Percentiles rank a stretch among this genome's conserved stretches.
Conservation (phyloP, 2,113 vertebrate genomes). For the Salminus brasiliensis region DNA sequence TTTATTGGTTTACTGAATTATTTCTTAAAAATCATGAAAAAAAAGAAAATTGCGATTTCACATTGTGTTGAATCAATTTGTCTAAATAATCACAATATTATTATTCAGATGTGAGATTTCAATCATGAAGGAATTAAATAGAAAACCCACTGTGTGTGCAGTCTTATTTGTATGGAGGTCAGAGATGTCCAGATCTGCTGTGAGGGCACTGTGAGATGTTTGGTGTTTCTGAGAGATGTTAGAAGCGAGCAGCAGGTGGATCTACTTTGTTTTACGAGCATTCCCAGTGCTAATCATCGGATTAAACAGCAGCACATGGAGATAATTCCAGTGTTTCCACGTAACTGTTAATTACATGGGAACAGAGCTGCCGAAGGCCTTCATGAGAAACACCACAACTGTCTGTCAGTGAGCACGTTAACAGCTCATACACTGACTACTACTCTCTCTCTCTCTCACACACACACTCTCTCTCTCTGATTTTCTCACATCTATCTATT, state of each 20-base stretch:
- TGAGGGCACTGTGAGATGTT: background rate
- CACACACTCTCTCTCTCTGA: slow-evolving; percentile 23
- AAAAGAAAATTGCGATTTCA: too few species aligned
- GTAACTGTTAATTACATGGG: slow-evolving; percentile 29
- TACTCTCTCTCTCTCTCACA: slow-evolving; percentile 8
- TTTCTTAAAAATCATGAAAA: too few species aligned
- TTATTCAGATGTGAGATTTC: too few species aligned
- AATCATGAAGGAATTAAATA: too few species aligned
- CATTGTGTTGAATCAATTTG: too few species aligned
- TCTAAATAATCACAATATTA: too few species aligned
- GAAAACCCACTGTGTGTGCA: too few species aligned
- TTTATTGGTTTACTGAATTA: too few species aligned
- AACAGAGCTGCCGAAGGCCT: slow-evolving; percentile 18
- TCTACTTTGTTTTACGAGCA: slow-evolving; percentile 10
- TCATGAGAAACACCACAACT: slow-evolving; percentile 56
- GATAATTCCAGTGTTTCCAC: slow-evolving; percentile 30
- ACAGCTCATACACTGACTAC: slow-evolving; percentile 56
- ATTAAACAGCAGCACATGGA: slow-evolving; percentile 32
- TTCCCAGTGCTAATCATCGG: slow-evolving; percentile 52
- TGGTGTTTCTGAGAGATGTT: background rate
- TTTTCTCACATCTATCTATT: background rate
- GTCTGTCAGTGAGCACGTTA: slow-evolving; percentile 71
- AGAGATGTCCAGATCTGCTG: too few species aligned
- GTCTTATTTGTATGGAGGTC: too few species aligned
- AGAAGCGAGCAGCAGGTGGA: background rate